Base-by-base conservation (phyloP, 2,797 vertebrate genomes). In the Poeciliopsis presidionis region DNA sequence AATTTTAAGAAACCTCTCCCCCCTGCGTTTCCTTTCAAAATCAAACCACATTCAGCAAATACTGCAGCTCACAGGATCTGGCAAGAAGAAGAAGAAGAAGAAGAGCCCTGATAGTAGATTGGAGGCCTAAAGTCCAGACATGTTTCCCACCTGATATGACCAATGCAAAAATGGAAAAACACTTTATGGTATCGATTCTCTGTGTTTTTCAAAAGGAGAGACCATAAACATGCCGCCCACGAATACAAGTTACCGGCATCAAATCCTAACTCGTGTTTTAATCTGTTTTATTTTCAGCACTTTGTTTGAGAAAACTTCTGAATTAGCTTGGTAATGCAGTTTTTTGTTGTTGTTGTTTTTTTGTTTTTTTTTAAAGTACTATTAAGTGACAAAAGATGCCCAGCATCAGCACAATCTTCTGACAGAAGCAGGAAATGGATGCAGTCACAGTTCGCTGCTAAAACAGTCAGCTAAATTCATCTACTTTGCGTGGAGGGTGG, bases 361-460 rank as follows among this genome's bases (percentile, higher is more conserved):
- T 18, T 28, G 0, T 5, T 16, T 49, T 49, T 18, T 28, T 49
- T 28, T 7, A 9, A 9, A 67, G 57, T 41, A 33, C 25, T 20
- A 14, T 9, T 39, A 7, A 79, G 51, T 18, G 20, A 53, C 7
- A 45, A 36, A 63, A 61, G 36, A 46, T 28, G 18, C 74, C 63
- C 18, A 18, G 79, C 79, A 76, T 84, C 45, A 28, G 75, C 39
- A 80, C 43, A 45, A 72, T 75, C 39, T 69, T 12, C 22, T 3
- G 39, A 72, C 59, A 59, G 43, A 75, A 25, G 73, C 30, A 49
- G 28, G 36, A 84, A 80, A 78, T 57, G 8, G 16, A 59, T 73
- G 49, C 45, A 61, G 49, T 70, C 59, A 36, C 47, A 81, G 46
- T n/a, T 59, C 28, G 59, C 18, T 75, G 36, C 20, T 41, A 67